Percentiles rank a stretch among this genome's conserved stretches.
phyloP scores from a whole-genome alignment of 2,888 invertebrate species.

The Apantesis nais region DNA sequence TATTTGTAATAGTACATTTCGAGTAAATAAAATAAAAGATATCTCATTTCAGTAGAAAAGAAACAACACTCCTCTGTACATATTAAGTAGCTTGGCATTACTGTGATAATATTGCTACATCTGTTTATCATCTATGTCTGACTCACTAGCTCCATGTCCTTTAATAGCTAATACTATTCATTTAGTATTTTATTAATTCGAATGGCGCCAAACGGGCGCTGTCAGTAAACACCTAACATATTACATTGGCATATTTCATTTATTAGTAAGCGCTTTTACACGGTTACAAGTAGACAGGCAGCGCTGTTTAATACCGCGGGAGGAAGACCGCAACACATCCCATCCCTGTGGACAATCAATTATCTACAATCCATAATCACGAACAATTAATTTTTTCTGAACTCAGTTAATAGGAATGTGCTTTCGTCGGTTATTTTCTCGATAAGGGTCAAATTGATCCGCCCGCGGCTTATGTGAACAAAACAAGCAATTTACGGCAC shows the following conservation, averaged over 20 bases:
- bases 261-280: constrained; percentile 45
- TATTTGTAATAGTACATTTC: neutral
- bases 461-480: constrained; percentile 77
- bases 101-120: constrained; percentile 45
- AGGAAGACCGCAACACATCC: constrained; percentile 64
- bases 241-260: constrained; percentile 54
- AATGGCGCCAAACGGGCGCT: constrained; percentile 45
- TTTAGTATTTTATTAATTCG: constrained; percentile 56
- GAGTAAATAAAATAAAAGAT: neutral
- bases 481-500: constrained; percentile 76
- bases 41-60: neutral
- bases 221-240: constrained; percentile 55
- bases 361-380: constrained; percentile 79
- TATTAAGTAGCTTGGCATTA: neutral
- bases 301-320: constrained; percentile 56
- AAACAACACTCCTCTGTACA: neutral
- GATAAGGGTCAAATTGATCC: constrained; percentile 80
- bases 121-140: constrained; percentile 46
- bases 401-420: constrained; percentile 71
- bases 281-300: constrained; percentile 35
- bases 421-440: constrained; percentile 80
- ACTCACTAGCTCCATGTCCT: constrained; percentile 50
- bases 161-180: constrained; percentile 53
- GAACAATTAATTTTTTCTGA: constrained; percentile 79
- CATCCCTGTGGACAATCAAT: constrained; percentile 70